Conservation (phyloP, 2,888 invertebrate species). For the Petrophora chlorosata region DNA sequence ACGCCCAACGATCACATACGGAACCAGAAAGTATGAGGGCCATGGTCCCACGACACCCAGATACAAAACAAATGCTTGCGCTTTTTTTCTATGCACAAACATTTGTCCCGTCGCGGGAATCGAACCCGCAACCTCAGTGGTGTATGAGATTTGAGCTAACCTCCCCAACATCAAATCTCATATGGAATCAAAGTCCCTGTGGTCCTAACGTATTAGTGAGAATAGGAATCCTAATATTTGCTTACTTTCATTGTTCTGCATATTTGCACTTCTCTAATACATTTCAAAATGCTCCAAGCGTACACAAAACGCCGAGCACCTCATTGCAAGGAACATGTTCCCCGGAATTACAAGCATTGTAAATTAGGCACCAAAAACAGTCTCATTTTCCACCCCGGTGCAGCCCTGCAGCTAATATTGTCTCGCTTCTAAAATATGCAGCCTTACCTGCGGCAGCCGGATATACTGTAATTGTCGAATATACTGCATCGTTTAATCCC, state of each 20-base stretch:
- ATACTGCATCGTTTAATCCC: conserved; percentile 79
- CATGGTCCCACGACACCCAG: too few species aligned
- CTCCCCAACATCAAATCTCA: too few species aligned
- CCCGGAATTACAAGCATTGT: conserved; percentile 70
- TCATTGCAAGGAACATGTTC: conserved; percentile 59
- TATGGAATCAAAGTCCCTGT: not conserved
- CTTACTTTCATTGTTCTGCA: conserved; percentile 54
- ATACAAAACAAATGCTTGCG: too few species aligned
- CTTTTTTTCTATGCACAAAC: too few species aligned
- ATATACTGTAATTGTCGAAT: conserved; percentile 80
- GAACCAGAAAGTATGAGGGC: too few species aligned
- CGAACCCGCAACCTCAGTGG: too few species aligned
- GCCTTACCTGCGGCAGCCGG: conserved; percentile 73
- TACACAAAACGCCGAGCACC: conserved; percentile 50
- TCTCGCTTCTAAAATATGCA: conserved; percentile 78
- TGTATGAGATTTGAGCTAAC: too few species aligned
- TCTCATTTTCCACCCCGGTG: conserved; percentile 85
- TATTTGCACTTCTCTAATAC: conserved; percentile 63
- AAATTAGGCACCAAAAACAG: conserved; percentile 79
- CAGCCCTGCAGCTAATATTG: conserved; percentile 81
- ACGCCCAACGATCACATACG: too few species aligned
- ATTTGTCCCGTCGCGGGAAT: too few species aligned
- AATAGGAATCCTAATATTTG: conserved; percentile 41
- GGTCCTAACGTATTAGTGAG: conserved; percentile 5
- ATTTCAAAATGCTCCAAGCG: conserved; percentile 60